A percentile compares a stretch with the other conserved stretches of the same genome.
phyloP scores from a whole-genome alignment of 2,888 invertebrate genomes.

The Sialis lutaria region DNA sequence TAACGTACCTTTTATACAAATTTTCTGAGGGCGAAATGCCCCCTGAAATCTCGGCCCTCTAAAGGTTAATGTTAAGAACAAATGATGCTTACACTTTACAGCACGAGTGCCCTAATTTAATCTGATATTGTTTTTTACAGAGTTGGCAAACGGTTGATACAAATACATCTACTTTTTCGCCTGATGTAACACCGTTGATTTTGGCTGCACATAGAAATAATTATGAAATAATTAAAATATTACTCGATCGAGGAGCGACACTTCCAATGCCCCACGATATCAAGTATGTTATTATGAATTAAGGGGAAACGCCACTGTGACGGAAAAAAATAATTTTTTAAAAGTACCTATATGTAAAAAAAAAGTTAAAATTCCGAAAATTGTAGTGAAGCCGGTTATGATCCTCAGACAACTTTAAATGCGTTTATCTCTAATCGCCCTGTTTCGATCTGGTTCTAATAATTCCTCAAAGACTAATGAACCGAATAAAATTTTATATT shows the following conservation, averaged over 20 bases:
- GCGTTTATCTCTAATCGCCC: no score
- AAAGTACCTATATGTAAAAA: neutral
- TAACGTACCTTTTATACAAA: no score
- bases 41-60: no score
- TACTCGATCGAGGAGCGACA: slow-evolving; percentile 82
- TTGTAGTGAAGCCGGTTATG: no score
- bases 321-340: neutral
- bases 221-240: slow-evolving; percentile 87
- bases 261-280: slow-evolving; percentile 82
- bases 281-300: no score
- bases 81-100: neutral
- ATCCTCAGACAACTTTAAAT: no score
- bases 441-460: no score
- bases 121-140: slow-evolving; percentile 25
- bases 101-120: neutral
- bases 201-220: slow-evolving; percentile 89
- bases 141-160: slow-evolving; percentile 78
- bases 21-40: no score
- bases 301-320: no score
- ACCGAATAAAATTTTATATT: no score
- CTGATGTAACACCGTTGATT: slow-evolving; percentile 85
- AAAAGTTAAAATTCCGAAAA: no score
- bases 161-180: slow-evolving; percentile 70
- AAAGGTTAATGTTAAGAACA: neutral
- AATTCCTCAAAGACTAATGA: no score